Evolutionary conservation across 2,113 vertebrate species (phyloP).

Genomic region (Vulpes vulpes): DNA sequence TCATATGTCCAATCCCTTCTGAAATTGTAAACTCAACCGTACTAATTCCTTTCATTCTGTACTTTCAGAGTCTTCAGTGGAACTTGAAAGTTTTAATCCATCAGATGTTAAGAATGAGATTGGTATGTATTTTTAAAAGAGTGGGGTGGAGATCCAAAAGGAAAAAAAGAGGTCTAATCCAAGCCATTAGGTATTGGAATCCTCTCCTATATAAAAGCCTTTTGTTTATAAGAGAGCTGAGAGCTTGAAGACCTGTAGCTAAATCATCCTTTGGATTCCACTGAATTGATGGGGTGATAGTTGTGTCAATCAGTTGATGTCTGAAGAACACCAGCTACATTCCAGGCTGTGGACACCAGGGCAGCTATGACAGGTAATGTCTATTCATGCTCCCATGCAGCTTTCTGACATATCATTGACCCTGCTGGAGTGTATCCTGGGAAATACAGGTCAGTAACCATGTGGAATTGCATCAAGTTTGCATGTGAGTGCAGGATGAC

Average conservation of each 20-base stretch:
- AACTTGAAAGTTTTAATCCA: slow-evolving; percentile 54
- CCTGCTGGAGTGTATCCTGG: background rate
- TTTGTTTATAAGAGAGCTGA: background rate
- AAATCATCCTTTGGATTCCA: background rate
- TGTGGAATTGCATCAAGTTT: background rate
- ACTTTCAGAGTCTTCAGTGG: background rate
- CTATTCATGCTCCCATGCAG: background rate
- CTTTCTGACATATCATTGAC: background rate
- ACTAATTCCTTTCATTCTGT: slow-evolving; percentile 9
- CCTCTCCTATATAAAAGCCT: background rate
- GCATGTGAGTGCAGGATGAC: background rate
- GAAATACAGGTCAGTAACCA: background rate
- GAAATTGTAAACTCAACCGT: background rate
- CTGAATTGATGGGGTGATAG: background rate
- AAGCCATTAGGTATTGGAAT: background rate
- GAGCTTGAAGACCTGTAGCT: background rate
- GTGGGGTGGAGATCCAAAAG: background rate
- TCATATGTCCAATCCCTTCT: background rate
- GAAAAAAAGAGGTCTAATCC: background rate
- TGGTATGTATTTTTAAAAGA: background rate
- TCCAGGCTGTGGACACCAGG: background rate
- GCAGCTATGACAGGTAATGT: background rate
- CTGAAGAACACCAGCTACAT: background rate
- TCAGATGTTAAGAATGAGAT: background rate
- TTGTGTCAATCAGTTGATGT: background rate